phyloP scores from a whole-genome alignment of 2,888 invertebrate genomes.

The Scaptodrosophila latifasciaeformis region DNA sequence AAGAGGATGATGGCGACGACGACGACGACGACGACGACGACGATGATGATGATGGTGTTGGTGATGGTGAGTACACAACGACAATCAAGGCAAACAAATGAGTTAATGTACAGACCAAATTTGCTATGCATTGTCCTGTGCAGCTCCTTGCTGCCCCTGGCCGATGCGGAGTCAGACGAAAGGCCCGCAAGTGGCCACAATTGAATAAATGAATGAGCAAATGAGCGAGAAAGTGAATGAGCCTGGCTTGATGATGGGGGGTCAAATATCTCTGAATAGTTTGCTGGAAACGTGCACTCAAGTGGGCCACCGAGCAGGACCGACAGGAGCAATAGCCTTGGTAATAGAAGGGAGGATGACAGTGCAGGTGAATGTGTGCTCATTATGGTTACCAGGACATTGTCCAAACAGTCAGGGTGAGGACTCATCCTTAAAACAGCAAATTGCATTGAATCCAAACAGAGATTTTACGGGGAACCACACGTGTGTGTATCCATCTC shows the following conservation, averaged over 20 bases:
- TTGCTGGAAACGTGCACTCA: slow-evolving; percentile 1
- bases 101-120: slow-evolving; percentile 58
- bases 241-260: neutral
- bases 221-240: slow-evolving; percentile 17
- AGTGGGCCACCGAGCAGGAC: neutral
- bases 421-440: too few relatives aligned
- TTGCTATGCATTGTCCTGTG: slow-evolving; percentile 48
- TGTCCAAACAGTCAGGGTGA: neutral
- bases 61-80: slow-evolving; percentile 47
- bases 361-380: neutral
- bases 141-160: slow-evolving; percentile 15
- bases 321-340: too few relatives aligned
- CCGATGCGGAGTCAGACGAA: neutral
- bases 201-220: slow-evolving; percentile 62
- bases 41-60: too few relatives aligned
- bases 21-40: slow-evolving; percentile 12
- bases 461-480: too few relatives aligned
- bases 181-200: slow-evolving; percentile 54
- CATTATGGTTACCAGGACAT: neutral
- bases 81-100: slow-evolving; percentile 64
- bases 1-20: slow-evolving; percentile 9
- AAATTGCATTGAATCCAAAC: too few relatives aligned
- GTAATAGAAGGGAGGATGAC: neutral
- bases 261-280: neutral
- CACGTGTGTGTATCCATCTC: neutral